Evolutionary conservation across 2,113 vertebrate species (phyloP), one percentile per base, ranked within the genome.

Genomic region (Panurus biarmicus): DNA sequence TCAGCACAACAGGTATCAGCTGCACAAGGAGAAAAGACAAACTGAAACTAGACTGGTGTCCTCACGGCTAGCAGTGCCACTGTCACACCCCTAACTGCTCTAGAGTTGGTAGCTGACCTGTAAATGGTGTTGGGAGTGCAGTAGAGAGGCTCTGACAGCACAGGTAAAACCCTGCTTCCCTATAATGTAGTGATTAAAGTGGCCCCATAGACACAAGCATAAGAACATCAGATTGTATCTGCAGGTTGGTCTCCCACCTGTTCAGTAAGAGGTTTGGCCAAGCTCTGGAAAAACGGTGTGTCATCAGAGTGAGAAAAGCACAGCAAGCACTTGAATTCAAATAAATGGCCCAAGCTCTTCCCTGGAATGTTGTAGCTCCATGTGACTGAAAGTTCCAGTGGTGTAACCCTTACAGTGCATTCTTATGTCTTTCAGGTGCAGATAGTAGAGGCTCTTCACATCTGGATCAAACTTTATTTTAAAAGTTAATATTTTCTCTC

Each of bases 1-100:
- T 76, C 97, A 96, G 84, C 96, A 65, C 82, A 97, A 97, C 90
- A 97, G 98, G 99, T 98, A 97, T 36, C 6, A 67, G n/a, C 47
- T 56, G 51, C 40, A 14, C 38, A 7, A 25, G 20, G 4, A 40
- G 36, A 10, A 47, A 47, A 45, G 9, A 18, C 18, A 74, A 81
- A 70, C 14, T 53, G 23, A 50, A 57, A 29, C 45, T 18, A 29
- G 60, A 10, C 13, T 31, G 67, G 13, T 90, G 85, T 74, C 56
- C 65, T 8, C n/a, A 45, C 0, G 2, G 50, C 1, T 42, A 29
- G 58, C n/a, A 89, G 62, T 76, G 70, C 26, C 22, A 6, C 54
- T 79, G 74, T 54, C 66, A 26, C 29, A 28, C 28, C 38, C 9
- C 17, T 26, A 1, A 4, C 20, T 92, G 50, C 58, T 67, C 40